phyloP scores from a whole-genome alignment of 2,113 vertebrate species.

The Xerus inauris region DNA sequence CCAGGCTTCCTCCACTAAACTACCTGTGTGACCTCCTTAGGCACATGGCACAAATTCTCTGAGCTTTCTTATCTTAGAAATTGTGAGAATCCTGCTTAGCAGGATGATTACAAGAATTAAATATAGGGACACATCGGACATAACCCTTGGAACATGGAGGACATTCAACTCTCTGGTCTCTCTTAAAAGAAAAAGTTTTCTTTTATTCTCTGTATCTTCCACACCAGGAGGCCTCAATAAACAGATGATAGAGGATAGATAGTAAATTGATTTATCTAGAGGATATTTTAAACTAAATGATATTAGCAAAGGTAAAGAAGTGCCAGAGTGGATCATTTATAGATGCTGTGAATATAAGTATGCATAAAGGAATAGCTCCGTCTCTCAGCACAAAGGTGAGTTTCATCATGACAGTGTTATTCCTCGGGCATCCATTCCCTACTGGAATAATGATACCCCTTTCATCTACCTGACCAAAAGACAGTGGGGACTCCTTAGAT shows the following conservation, averaged over 20 bases:
- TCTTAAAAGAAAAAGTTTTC: constrained; percentile 2
- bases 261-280: not conserved
- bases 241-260: not conserved
- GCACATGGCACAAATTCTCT: not conserved
- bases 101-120: not conserved
- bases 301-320: not conserved
- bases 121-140: not conserved
- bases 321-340: not conserved
- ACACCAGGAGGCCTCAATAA: not conserved
- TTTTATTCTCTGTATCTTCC: not conserved
- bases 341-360: not conserved
- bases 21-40: not conserved
- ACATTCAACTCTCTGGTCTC: not conserved
- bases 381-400: not conserved
- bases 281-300: not conserved
- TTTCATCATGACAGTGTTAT: not conserved
- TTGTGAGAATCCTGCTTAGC: not conserved
- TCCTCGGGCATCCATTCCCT: not conserved
- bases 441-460: not conserved
- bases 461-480: not conserved
- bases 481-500: constrained; percentile 1
- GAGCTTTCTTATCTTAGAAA: not conserved
- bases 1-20: not conserved
- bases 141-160: not conserved
- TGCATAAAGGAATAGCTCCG: not conserved